Evolutionary conservation across 1,140 invertebrate genomes (phyloP), one percentile per base, ranked within the genome.

Genomic region (Helicoverpa zea): DNA sequence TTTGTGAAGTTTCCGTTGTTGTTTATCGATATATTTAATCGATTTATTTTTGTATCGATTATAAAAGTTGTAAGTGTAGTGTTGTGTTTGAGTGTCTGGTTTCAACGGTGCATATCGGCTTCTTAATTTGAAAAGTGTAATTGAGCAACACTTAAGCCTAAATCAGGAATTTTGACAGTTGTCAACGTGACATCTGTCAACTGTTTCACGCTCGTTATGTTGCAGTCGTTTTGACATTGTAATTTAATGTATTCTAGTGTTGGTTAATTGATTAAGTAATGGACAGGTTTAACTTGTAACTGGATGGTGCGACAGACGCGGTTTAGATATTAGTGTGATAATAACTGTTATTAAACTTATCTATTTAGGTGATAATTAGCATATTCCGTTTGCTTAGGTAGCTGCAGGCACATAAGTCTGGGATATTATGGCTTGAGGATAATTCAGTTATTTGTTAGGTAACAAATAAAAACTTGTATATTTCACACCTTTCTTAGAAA

Each of bases 261-360:
- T 83, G 61, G 79, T 77, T 87, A 86, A 87, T 87, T 86, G 84
- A 83, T 87, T 87, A 77, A 66, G 86, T 79, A 87, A 87, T 61
- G 63, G 49, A 77, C 83, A 23, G 51, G 84, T 82, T 84, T 47
- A 16, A 13, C 12, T 72, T 72, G 68, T 72, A 72, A 72, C 75
- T 77, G 75, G 23, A 66, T 77, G 75, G 58, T 68, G 77, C 43
- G 66, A 79, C 49, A 66, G 35, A 68, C 43, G 43, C n/a, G 23
- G 35, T 61, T 54, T 66, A 18, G 73, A 76, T 61, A 63, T 76
- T 63, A 29, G 54, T 52, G 23, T 9, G 47, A 52, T 72, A 72
- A 76, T 51, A 49, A 63, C 73, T 76, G 58, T 76, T 76, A 76
- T 76, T 76, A 66, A 64, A 63, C 47, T 30, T 63, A 35, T 5